Base-by-base conservation (phyloP, 2,888 invertebrate species). In the Microplitis manilae region DNA sequence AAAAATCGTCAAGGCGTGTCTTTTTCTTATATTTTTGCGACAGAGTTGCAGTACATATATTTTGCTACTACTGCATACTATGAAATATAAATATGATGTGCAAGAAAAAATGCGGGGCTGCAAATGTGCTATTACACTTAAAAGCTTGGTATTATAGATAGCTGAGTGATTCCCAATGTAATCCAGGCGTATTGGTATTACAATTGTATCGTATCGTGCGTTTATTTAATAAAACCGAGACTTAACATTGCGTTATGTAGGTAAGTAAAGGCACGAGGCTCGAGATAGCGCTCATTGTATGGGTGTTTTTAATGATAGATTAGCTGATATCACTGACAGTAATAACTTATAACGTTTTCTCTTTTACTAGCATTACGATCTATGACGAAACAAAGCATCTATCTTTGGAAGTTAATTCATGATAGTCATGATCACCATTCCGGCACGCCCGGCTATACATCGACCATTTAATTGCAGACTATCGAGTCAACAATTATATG, bases 221-320 rank as follows among this genome's bases (percentile, higher is more conserved):
- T 50, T 50, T 50, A 50, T 50, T 50, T 13, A 50, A 50, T 50
- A 50, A 13, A 13, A 13, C 50, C 13, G 50, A 13, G 50, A 50
- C 13, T 50, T 4, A 13, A 13, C 50, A 50, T 13, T 30, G 30
- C 30, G 30, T 30, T 30, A 30, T 30, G 30, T 30, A 30, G 30
- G 30, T 30, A 4, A 30, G 30, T 30, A 30, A 30, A 30, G 30
- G 30, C 30, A 30, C 0, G 30, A 30, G 30, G 30, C 30, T 30
- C 30, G 30, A 30, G 30, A 30, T 13, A n/a, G 8, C 65, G 39
- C 30, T 59, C 40, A 72, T 71, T 70, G 68, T 75, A 76, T 79
- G 73, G 77, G 79, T 79, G 79, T 80, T 81, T 74, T 80, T 79
- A 81, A 82, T 80, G 79, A 82, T 79, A 80, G 79, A 82, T 81